Evolutionary conservation across 2,797 vertebrate genomes (phyloP).

Genomic region (Coccyzus lansbergi): DNA sequence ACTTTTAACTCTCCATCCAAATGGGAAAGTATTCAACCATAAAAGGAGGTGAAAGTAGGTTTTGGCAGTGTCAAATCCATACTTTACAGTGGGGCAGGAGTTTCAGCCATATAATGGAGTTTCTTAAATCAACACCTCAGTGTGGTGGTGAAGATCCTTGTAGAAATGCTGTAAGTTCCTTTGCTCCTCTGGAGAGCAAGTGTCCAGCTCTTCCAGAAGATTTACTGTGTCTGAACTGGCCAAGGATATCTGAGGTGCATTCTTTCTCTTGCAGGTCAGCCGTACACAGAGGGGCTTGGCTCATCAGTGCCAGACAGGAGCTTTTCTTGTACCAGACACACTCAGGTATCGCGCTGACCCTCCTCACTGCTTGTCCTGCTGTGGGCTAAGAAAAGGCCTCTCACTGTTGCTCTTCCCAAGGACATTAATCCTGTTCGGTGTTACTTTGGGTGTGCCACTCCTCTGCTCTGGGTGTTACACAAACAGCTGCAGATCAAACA

Average conservation of each 20-base stretch:
- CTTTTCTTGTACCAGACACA: slow-evolving; percentile 79
- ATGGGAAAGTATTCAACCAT: neutral
- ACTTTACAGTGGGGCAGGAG: neutral
- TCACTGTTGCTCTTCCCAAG: neutral
- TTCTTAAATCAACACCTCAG: neutral
- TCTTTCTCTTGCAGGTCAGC: slow-evolving; percentile 68
- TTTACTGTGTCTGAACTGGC: neutral
- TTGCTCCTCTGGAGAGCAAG: neutral
- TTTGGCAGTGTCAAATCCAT: neutral
- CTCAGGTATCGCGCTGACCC: slow-evolving; percentile 68
- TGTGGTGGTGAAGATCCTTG: neutral
- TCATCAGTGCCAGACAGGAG: slow-evolving; percentile 79
- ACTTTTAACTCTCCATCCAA: neutral
- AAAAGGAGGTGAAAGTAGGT: neutral
- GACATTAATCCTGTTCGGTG: neutral
- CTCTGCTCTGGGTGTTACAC: neutral
- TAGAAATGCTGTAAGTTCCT: neutral
- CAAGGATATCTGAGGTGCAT: neutral
- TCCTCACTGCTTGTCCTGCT: rapidly evolving
- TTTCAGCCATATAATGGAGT: neutral
- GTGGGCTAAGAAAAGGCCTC: rapidly evolving
- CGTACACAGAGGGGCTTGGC: slow-evolving; percentile 75
- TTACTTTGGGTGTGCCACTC: neutral
- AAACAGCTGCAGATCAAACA: neutral
- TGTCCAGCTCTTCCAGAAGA: neutral